Evolutionary conservation across 2,888 invertebrate species (phyloP), one percentile per base, ranked within the genome.

Genomic region (Rosalia funebris): DNA sequence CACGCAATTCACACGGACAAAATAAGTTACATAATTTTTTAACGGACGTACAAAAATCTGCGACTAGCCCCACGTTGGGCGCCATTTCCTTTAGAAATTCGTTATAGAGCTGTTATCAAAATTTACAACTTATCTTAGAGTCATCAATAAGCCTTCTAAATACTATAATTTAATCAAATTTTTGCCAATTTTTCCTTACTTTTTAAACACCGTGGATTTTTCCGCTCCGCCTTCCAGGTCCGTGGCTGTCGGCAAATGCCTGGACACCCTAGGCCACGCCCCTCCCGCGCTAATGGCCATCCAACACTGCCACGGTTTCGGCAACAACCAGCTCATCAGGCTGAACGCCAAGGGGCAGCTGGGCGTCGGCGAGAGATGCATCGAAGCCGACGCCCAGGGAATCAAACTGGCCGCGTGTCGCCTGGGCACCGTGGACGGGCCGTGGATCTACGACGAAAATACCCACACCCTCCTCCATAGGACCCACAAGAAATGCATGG

Each of bases 301-400:
- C 10, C 91, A 93, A 11, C 87, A 90, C 53, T 99, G 98, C 77
- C 98, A 99, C 82, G 96, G 97, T 16, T 89, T 90, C 71, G 98
- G 98, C 60, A 97, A 94, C 78, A 98, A 97, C 84, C 89, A 98
- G 87, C 81, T 97, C 74, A 89, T 96, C 77, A 85, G 98, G 20
- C 83, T 98, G 55, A 99, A 99, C 83, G 89, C 91, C 12, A 92
- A 93, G 69, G 98, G 98, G 0, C 98, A 99, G 82, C 78, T 77
- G 45, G 95, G 96, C 25, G 91, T 96, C 1, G 99, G 98, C 19
- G 99, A 99, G 82, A 88, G 98, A 42, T 99, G 99, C 77, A 88
- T 98, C 7, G 95, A 96, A 76, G 94, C 93, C 0, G 93, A 94
- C 79, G 85, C 88, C 0, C 91, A 93, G 76, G 92, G 90, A 36